Evolutionary conservation across 1,140 invertebrate genomes (phyloP).

Genomic region (Mamestra configurata): DNA sequence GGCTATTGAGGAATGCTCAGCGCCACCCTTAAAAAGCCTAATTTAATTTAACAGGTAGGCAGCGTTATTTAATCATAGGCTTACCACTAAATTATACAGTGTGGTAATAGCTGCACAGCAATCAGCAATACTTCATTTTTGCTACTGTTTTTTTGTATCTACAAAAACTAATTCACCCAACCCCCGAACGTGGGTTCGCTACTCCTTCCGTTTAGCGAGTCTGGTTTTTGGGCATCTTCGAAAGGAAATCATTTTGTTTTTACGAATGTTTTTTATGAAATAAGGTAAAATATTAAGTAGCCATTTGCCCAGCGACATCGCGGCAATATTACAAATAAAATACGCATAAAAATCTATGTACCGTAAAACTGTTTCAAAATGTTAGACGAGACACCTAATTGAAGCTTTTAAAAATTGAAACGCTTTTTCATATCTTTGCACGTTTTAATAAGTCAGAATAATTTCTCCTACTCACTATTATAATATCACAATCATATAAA

Average conservation of each 20-base stretch:
- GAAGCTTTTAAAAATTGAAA: too few relatives aligned
- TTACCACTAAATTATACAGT: slow-evolving; percentile 85
- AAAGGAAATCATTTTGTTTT: slow-evolving; percentile 18
- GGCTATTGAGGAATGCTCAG: slow-evolving; percentile 73
- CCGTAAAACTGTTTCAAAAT: too few relatives aligned
- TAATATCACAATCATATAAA: background rate
- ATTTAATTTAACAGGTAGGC: slow-evolving; percentile 88
- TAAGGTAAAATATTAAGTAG: background rate
- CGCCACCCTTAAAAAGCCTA: slow-evolving; percentile 86
- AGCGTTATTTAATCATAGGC: slow-evolving; percentile 85
- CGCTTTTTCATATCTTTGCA: too few relatives aligned
- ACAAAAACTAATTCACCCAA: slow-evolving; percentile 67
- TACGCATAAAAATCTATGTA: too few relatives aligned
- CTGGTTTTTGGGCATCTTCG: background rate
- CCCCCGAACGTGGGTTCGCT: slow-evolving; percentile 47
- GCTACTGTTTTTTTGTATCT: slow-evolving; percentile 80
- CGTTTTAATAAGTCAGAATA: background rate
- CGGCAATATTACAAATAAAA: too few relatives aligned
- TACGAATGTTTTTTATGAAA: background rate
- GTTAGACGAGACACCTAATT: too few relatives aligned
- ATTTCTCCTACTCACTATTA: background rate
- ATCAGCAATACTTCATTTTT: slow-evolving; percentile 86
- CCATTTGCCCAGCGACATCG: too few relatives aligned
- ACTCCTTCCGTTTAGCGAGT: slow-evolving; percentile 58
- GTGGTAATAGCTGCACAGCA: slow-evolving; percentile 82